Evolutionary conservation across 2,888 invertebrate species (phyloP), one percentile per base, ranked within the genome.

Genomic region (Blastobasis lacticolella): DNA sequence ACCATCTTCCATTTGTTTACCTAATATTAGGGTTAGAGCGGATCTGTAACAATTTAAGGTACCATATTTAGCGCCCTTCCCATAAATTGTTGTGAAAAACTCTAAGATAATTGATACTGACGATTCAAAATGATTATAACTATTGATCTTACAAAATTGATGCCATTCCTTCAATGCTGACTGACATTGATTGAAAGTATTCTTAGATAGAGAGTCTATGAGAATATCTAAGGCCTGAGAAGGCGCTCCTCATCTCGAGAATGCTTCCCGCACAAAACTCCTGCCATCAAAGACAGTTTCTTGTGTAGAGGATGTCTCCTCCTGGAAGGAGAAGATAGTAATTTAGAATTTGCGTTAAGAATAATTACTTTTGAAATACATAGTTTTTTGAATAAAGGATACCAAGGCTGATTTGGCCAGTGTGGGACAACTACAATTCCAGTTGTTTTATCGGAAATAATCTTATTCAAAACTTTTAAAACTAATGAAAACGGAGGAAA

Each of bases 381-480:
- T 10, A 54, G 6, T 37, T 51, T 54, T 41, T 37, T 46, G 49
- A 65, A 68, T 5, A 69, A 5, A 5, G 69, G 67, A 48, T 56
- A 71, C 70, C 66, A 71, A 0, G 65, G 60, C 51, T 70, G 68
- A 4, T 56, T 52, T 10, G 59, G 54, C 67, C 66, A 73, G 1
- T 54, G n/a, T 4, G 70, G 69, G 7, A 67, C 65, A 4, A 71
- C 63, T 8, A 72, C 46, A 38, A 72, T 64, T 4, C 67, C 69
- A 37, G 49, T 50, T 5, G 70, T 64, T 47, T 55, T 59, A 38
- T 74, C 67, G 3, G 45, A 40, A 10, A 56, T 57, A 40, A 74
- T 68, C 55, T 73, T 71, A 49, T 59, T 51, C 10, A 75, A 36
- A 1, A 56, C 52, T 55, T 52, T 64, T 37, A 62, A 48, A 38